Base-by-base conservation (phyloP, 2,888 invertebrate species). In the Dione vanillae region DNA sequence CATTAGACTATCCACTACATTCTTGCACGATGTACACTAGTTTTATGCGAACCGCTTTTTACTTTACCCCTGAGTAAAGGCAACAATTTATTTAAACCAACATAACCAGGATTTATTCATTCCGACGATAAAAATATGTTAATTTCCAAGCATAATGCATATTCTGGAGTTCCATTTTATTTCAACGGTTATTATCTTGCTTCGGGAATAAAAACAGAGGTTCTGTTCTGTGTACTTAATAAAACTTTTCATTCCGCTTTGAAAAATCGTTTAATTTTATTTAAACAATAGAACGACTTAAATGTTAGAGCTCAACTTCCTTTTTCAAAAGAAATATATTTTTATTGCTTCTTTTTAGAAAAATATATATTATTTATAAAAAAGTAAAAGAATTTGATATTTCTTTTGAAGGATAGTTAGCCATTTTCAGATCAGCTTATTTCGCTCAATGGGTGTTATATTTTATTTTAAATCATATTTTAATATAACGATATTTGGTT, bases 61-160 rank as follows among this genome's bases (percentile, higher is more conserved):
- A 68, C 61, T 62, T 62, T 35, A 62, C 54, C 68, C 52, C 62
- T 5, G 68, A 71, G 59, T 61, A 10, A 16, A 67, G 41, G 40
- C 72, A 61, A 69, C 65, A 69, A 72, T 72, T 72, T 72, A 72
- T 72, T 72, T 69, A 54, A 67, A 72, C 69, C 69, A 72, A 72
- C 61, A 66, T 62, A 66, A 69, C 69, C 61, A 59, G 62, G 65
- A 69, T 72, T 69, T 65, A 72, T 72, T 65, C 69, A 69, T 72
- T 66, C 65, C 61, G 27, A 72, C 61, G 59, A 66, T 72, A 72
- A 68, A 72, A 72, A 69, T 72, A 72, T 72, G 72, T 62, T 65
- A 72, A 72, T 72, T 62, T 65, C 52, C 61, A 65, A 52, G 69
- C 65, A 65, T 68, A 71, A 68, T 71, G 71, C 67, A 71, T 67